These are phyloP conservation scores for Xestia xanthographa DNA, from an alignment of 2,888 invertebrate genomes.

Conservation along the genomic window DNA sequence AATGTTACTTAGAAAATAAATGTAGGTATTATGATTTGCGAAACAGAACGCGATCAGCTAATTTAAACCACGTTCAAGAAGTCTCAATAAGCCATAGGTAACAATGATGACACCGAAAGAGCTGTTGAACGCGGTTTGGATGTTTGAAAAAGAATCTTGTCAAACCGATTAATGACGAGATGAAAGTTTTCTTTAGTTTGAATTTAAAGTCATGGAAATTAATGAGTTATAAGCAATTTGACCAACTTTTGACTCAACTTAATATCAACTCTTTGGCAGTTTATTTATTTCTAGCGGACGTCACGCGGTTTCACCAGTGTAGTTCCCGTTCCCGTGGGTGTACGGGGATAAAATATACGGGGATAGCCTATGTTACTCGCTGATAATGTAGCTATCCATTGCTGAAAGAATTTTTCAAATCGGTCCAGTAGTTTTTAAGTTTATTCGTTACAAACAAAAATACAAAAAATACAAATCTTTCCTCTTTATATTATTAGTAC, in stretches of 20 bases:
- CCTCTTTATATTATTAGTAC: too few relatives aligned
- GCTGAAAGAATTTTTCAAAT: too few relatives aligned
- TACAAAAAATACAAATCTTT: too few relatives aligned
- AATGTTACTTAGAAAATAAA: slow-evolving; percentile 8
- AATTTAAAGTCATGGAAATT: not conserved
- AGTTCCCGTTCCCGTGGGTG: too few relatives aligned
- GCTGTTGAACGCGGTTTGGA: not conserved
- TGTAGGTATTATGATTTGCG: not conserved
- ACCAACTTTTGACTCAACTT: not conserved
- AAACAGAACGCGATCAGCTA: not conserved
- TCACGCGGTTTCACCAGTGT: too few relatives aligned
- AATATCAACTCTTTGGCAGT: too few relatives aligned
- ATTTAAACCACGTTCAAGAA: not conserved
- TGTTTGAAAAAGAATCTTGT: not conserved
- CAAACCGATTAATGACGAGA: not conserved
- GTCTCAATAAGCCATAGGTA: not conserved
- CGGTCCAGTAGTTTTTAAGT: too few relatives aligned
- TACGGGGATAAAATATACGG: too few relatives aligned
- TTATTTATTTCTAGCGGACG: too few relatives aligned
- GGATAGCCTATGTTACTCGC: too few relatives aligned
- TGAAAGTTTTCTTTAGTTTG: not conserved
- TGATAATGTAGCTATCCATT: too few relatives aligned
- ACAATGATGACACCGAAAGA: not conserved
- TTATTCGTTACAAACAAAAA: too few relatives aligned
- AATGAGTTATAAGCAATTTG: not conserved